Evolutionary conservation across 2,888 invertebrate species (phyloP), one percentile per base, ranked within the genome.

Genomic region (Lasioglossum leucozonium): DNA sequence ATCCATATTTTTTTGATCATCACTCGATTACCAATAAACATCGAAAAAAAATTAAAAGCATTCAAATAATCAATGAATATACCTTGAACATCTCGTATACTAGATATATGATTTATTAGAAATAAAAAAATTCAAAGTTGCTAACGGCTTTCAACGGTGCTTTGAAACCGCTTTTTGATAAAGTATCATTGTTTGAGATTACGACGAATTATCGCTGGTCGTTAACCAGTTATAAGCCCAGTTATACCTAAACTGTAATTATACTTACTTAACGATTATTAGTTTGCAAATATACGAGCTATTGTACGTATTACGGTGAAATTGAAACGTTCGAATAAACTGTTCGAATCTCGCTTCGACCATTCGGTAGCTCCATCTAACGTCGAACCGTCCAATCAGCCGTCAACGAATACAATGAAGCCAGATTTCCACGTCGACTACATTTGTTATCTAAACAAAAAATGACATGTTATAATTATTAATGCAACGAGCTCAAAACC

Each of bases 321-420:
- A 71, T 77, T 26, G 0, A 47, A 72, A 55, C n/a, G 22, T 67
- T 85, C 55, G n/a, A 80, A 77, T 40, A 55, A n/a, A 6, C 26
- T 8, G 2, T 55, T n/a, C 10, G 26, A 69, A 40, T n/a, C 69
- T 62, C 13, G 16, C 26, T 51, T 51, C 2, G 16, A n/a, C 55
- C 34, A 74, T 62, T 79, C 65, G 18, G 16, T 79, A 30, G 37
- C 80, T 2, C 79, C 86, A 87, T 86, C 86, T 87, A 40, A 8
- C 82, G 82, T 72, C 8, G 30, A 47, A 73, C 11, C 2, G 30
- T 34, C 26, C 37, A 86, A 76, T 37, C 65, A 80, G 22, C 34
- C 18, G 37, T 55, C 58, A 73, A 51, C 34, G 26, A 47, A 71
- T 71, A 79, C 13, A 42, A 51, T 77, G 18, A 82, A 77, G 82